Conservation (phyloP, 2,888 invertebrate genomes). For the Caradrina clavipalpis region DNA sequence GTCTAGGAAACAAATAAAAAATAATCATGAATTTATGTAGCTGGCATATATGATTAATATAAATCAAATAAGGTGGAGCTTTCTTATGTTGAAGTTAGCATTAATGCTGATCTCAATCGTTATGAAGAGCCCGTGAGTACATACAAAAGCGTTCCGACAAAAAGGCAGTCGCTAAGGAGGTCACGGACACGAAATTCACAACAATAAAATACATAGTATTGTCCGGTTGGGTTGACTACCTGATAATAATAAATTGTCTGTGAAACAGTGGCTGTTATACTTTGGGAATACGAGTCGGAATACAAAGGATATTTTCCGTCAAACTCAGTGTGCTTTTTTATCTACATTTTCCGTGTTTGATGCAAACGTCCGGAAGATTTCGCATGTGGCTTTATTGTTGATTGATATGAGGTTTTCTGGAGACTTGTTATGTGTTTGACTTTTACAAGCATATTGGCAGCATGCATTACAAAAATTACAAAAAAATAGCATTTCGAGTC, state of each 20-base stretch:
- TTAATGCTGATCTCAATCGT: slow-evolving; percentile 18
- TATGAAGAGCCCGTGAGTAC: slow-evolving; percentile 11
- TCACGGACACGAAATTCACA: slow-evolving; percentile 37
- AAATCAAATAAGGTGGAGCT: not conserved
- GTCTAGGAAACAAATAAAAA: slow-evolving; percentile 66
- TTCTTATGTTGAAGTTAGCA: not conserved
- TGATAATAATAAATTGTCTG: slow-evolving; percentile 56
- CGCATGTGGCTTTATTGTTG: slow-evolving; percentile 1
- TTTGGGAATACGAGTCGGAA: slow-evolving; percentile 20
- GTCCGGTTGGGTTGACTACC: slow-evolving; percentile 47
- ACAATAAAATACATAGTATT: slow-evolving; percentile 47
- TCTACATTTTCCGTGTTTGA: not conserved
- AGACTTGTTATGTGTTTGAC: not conserved
- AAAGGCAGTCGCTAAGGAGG: slow-evolving; percentile 33
- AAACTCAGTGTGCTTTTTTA: slow-evolving; percentile 9
- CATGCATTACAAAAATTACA: too few species aligned
- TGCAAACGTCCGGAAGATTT: slow-evolving; percentile 1
- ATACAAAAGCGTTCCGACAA: slow-evolving; percentile 10
- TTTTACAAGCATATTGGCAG: too few species aligned
- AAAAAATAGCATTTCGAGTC: too few species aligned
- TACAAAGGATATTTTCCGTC: slow-evolving; percentile 1
- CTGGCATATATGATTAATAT: not conserved
- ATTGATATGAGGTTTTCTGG: not conserved
- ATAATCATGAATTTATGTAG: not conserved
- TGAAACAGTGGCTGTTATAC: slow-evolving; percentile 31